Evolutionary conservation across 1,140 invertebrate species (phyloP).

Genomic region (Melanaphis sacchari): DNA sequence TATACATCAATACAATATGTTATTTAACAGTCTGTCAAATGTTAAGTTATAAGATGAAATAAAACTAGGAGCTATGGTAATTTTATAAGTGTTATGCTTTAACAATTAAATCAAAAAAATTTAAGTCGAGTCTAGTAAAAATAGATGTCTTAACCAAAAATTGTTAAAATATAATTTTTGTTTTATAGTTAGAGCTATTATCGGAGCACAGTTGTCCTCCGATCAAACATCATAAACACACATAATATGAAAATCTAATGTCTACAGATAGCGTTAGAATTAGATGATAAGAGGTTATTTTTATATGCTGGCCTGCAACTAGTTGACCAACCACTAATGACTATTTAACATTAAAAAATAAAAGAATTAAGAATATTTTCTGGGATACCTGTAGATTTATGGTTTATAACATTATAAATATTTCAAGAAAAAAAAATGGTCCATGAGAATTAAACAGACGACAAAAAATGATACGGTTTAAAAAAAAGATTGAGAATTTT

Average conservation of each 20-base stretch:
- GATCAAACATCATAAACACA: slow-evolving; percentile 26
- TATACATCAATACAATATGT: not conserved
- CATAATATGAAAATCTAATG: slow-evolving; percentile 5
- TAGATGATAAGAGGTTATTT: slow-evolving; percentile 26
- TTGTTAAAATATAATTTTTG: slow-evolving; percentile 21
- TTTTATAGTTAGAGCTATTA: not conserved
- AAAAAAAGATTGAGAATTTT: not conserved
- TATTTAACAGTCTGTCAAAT: not conserved
- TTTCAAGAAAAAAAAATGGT: not conserved
- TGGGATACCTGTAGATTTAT: not conserved
- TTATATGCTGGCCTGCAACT: not conserved
- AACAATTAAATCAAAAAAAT: not conserved
- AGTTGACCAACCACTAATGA: not conserved
- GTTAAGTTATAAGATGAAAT: not conserved
- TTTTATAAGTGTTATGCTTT: not conserved
- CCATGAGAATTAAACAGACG: not conserved
- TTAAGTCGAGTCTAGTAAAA: not conserved
- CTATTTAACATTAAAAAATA: not conserved
- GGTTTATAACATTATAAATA: not conserved
- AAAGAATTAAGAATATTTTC: not conserved
- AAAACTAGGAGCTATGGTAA: not conserved
- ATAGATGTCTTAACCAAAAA: not conserved
- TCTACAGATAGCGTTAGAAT: slow-evolving; percentile 8
- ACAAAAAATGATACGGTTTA: not conserved
- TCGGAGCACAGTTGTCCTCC: slow-evolving; percentile 40